Evolutionary conservation across 2,888 invertebrate species (phyloP), one percentile per base, ranked within the genome.

Genomic region (Malthinus flaveolus): DNA sequence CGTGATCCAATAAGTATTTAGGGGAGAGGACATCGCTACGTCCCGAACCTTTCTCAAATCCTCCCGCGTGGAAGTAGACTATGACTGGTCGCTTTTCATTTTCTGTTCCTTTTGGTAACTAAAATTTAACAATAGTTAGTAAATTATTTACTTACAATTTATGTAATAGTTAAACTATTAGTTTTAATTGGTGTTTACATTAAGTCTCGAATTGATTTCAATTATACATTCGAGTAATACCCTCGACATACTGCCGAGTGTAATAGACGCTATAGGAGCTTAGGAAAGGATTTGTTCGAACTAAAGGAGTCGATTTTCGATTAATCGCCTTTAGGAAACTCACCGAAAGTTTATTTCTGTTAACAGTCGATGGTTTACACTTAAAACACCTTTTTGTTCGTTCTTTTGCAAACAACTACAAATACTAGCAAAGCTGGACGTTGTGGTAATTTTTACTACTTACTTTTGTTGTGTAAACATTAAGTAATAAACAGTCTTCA

Each of bases 61-160:
- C 87, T 0, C 89, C 89, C 0, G 85, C 82, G 75, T 89, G 89
- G 59, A 90, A 82, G 73, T 81, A 87, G 1, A 89, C 82, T 5
- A 90, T 77, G 1, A 90, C 89, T 0, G 90, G 87, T 8, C 78
- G 68, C 62, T 77, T 78, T 3, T 72, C 70, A 49, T 70, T 71
- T 37, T 75, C 71, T 13, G 71, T 64, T 1, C 65, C 70, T 63
- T 70, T 71, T 7, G 77, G 76, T 10, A 78, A 57, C 78, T 78
- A 47, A 42, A 68, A 68, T 5, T 47, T 7, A 7, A 12, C 7
- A 39, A 12, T 39, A 2, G 11, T 7, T 7, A 39, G 13, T 8
- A 8, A 39, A 44, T 9, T 13, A 44, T 9, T n/a, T n/a, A 15
- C 9, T 39, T 8, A 39, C n/a, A n/a, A n/a, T n/a, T n/a, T n/a